Evolutionary conservation across 2,113 vertebrate genomes (phyloP), one percentile per base, ranked within the genome.

Genomic region (Periophthalmus modestus): DNA sequence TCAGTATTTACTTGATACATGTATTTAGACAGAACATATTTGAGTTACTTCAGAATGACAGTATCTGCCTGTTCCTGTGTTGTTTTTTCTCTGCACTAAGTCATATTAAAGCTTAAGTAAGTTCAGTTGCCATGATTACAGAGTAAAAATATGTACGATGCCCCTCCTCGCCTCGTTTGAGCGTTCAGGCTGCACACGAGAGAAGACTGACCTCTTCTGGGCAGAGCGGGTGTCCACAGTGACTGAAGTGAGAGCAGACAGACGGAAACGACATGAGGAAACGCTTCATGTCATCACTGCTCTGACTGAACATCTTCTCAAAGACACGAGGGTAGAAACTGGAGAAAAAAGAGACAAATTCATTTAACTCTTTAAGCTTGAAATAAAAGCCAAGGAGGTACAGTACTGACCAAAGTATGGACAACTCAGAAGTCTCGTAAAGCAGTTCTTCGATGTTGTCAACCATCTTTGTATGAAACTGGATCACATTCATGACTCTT

Each of bases 391-490:
- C 7, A 1, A 33, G n/a, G 47, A 23, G 0, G 52, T 24, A 84
- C 96, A 0, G 52, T 24, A 84, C 96, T 72, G 72, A 98, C 97
- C 95, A 94, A 18, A 98, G 89, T 58, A 91, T 89, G 7, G 95
- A 96, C 54, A 98, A 85, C 43, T 98, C 95, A 0, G 96, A 96
- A 2, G 93, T 93, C 77, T 98, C 96, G 0, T 87, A 85, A 58
- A 96, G 85, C 55, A 96, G 72, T 24, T 94, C 91, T 5, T 95
- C 94, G 54, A 94, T 9, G 0, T 85, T 90, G 79, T 98, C 97
- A 57, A 98, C 87, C 93, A 97, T 95, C 75, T 79, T 92, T n/a
- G 95, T 96, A 87, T 98, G 97, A 89, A 98, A 98, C 77, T 95
- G 87, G 7, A 94, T 93, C 90, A 96, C 74, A 90, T 96, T 98